Evolutionary conservation across 1,140 invertebrate genomes (phyloP).

Genomic region (Arctopsyche grandis): DNA sequence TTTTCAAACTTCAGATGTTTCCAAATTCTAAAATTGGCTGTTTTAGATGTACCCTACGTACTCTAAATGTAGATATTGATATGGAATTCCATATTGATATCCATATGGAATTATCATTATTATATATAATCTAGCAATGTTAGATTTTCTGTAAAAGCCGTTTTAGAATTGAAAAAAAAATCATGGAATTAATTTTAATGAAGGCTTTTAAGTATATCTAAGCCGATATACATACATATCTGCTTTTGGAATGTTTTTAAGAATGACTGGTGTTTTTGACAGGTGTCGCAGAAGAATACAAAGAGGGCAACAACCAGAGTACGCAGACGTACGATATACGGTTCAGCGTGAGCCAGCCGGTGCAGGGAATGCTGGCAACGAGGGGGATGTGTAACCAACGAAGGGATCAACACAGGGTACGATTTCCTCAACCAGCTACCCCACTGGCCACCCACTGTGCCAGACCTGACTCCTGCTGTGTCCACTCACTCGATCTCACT

Average conservation of each 20-base stretch:
- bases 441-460: slow-evolving; percentile 10
- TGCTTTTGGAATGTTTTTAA: neutral
- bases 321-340: slow-evolving; percentile 54
- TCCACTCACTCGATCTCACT: slow-evolving; percentile 36
- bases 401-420: slow-evolving; percentile 31
- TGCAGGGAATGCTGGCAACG: neutral
- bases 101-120: no score
- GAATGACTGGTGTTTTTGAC: neutral
- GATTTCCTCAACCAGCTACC: slow-evolving; percentile 7
- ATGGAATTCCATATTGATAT: no score
- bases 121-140: no score
- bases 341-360: slow-evolving; percentile 46
- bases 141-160: no score
- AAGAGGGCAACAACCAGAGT: slow-evolving; percentile 53
- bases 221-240: neutral
- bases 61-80: no score
- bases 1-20: no score
- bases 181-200: no score
- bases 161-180: no score
- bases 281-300: slow-evolving; percentile 53
- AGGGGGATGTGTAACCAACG: slow-evolving; percentile 22
- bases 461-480: slow-evolving; percentile 41
- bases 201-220: no score
- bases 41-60: no score
- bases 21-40: no score